phyloP scores from a whole-genome alignment of 2,797 vertebrate species.

The Meriones psammophilus region DNA sequence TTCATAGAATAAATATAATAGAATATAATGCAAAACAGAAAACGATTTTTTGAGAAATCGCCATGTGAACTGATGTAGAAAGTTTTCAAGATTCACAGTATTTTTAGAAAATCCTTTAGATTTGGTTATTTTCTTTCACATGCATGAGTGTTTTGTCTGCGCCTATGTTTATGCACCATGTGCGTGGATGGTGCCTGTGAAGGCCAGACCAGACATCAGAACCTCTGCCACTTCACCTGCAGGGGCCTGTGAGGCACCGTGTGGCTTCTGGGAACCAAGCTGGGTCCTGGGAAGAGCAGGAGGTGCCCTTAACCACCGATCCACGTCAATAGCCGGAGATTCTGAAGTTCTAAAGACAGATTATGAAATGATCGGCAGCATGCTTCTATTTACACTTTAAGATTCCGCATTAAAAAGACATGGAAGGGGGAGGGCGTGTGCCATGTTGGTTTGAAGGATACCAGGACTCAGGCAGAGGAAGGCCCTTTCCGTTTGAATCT shows the following conservation, averaged over 20 bases:
- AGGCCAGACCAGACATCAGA: neutral
- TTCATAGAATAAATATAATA: neutral
- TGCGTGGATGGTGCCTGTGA: neutral
- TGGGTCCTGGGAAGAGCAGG: neutral
- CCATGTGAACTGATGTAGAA: neutral
- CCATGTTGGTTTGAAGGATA: neutral
- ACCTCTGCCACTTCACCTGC: neutral
- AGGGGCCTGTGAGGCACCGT: neutral
- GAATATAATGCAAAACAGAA: constrained; percentile 11
- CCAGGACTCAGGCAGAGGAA: neutral
- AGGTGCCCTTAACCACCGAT: neutral
- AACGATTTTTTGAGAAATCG: neutral
- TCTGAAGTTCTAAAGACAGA: neutral
- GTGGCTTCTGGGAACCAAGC: neutral
- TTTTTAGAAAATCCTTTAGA: neutral
- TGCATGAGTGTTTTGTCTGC: neutral
- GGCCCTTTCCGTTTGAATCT: neutral
- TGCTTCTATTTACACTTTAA: constrained; percentile 5
- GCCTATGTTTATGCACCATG: neutral
- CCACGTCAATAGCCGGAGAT: neutral
- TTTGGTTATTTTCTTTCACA: neutral
- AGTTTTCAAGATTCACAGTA: neutral
- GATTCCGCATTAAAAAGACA: neutral
- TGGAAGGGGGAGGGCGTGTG: neutral
- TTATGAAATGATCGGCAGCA: neutral